Evolutionary conservation across 2,888 invertebrate genomes (phyloP), one percentile per base, ranked within the genome.

Genomic region (Gasteruption jaculator): DNA sequence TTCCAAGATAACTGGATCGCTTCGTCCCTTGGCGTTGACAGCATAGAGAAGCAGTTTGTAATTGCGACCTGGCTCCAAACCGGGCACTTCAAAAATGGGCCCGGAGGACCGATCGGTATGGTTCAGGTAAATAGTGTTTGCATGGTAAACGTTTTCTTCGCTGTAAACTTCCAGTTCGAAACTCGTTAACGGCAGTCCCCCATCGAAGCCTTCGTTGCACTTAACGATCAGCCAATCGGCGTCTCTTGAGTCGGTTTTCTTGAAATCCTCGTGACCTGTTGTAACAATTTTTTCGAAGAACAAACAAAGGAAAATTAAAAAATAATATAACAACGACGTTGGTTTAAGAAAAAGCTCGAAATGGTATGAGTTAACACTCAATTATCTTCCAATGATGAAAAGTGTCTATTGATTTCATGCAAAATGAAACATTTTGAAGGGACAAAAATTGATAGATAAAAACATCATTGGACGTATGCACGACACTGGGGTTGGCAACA

Each of bases 141-240:
- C 54, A 41, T 56, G 65, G 48, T 60, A 56, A 38, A 58, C 60
- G 49, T 56, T 67, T 42, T 67, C 68, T 43, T 67, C 67, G 43
- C 57, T 63, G 52, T 65, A 67, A 32, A 67, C 56, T 48, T 66
- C 66, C n/a, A 66, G 48, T 45, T 65, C 66, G 48, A 63, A 66
- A 51, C 64, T 61, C 42, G 82, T 83, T 72, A 91, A 87, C 3
- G 90, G 90, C 39, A 91, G 75, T 8, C 91, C 91, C 34, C 91
- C 91, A 60, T 90, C 89, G 70, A 90, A 90, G 61, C 88, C 86
- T 73, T 91, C 91, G 40, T 83, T 80, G 71, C 92, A 92, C 56
- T 89, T 88, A 40, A 92, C 87, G 71, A 86, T 85, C 48, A 92
- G 67, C 3, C 89, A 86, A 65, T 91, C 90, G 50, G 83, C 59